Percentiles rank a stretch among this genome's conserved stretches.
These are phyloP conservation scores for Sebastes itinus DNA, from an alignment of 2,797 vertebrate species.

Conservation along the genomic window DNA sequence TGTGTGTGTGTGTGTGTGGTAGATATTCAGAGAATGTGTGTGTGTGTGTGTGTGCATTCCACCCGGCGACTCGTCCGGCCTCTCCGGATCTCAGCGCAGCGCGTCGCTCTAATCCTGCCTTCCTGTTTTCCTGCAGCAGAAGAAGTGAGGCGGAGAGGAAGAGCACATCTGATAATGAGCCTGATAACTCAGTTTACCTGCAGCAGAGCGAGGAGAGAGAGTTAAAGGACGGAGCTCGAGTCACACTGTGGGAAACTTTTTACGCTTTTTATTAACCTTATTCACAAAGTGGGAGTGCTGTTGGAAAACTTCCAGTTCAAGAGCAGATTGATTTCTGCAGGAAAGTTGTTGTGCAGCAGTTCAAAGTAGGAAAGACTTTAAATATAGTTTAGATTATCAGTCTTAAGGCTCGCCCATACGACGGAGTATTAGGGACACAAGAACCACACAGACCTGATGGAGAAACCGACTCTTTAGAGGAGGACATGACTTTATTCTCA, in stretches of 20 bases:
- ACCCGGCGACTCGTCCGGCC: conserved; percentile 62
- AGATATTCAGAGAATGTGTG: conserved; percentile 7
- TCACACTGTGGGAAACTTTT: neutral
- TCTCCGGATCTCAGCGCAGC: conserved; percentile 79
- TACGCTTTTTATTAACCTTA: neutral
- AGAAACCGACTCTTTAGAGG: no score
- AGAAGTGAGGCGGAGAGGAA: conserved; percentile 68
- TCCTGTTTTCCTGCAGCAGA: conserved; percentile 82
- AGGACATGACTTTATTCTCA: no score
- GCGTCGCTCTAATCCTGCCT: conserved; percentile 81
- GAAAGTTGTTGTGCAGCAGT: no score
- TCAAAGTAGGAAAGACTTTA: rapidly evolving
- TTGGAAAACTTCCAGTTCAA: neutral
- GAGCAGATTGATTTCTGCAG: neutral
- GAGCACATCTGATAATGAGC: conserved; percentile 63
- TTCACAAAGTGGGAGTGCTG: neutral
- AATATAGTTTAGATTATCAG: no score
- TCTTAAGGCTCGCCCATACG: no score
- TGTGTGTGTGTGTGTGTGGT: neutral
- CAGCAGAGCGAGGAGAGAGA: conserved; percentile 5
- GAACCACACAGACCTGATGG: no score
- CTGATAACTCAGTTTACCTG: conserved; percentile 62
- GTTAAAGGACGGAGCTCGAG: neutral
- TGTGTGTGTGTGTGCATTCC: conserved; percentile 60
- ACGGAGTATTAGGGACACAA: no score